These are phyloP conservation scores for Nymphalis c-album DNA, from an alignment of 2,888 invertebrate species.

Conservation along the genomic window DNA sequence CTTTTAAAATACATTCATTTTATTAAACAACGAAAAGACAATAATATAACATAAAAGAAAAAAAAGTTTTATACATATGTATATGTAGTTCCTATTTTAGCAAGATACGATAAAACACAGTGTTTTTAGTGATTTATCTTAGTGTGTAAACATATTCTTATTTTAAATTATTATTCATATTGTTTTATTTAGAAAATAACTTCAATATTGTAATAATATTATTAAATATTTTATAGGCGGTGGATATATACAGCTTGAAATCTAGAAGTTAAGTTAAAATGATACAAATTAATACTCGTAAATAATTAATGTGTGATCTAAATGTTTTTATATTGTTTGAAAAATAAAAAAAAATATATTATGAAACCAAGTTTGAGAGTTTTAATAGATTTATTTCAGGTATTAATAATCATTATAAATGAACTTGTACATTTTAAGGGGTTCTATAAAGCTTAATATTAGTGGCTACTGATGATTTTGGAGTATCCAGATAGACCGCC, in stretches of 20 bases:
- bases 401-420: conserved; percentile 39
- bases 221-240: conserved; percentile 1
- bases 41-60: conserved; percentile 30
- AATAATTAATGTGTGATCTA: conserved; percentile 10
- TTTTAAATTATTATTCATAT: conserved; percentile 1
- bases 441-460: conserved; percentile 34
- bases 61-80: conserved; percentile 20
- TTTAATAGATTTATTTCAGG: conserved; percentile 32
- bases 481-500: conserved; percentile 39
- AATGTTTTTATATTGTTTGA: conserved; percentile 21
- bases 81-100: conserved; percentile 25
- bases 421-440: conserved; percentile 40
- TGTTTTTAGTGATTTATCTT: conserved; percentile 12
- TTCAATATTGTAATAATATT: background rate
- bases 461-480: conserved; percentile 42
- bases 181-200: background rate
- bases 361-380: conserved; percentile 21
- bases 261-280: background rate
- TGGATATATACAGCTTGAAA: conserved; percentile 11
- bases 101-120: conserved; percentile 5
- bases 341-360: conserved; percentile 23
- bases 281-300: conserved; percentile 7
- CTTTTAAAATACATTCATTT: conserved; percentile 30
- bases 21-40: conserved; percentile 38
- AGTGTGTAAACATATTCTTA: conserved; percentile 5